Conservation (phyloP, 1,140 invertebrate genomes). For the Holcopasites calliopsidis region DNA sequence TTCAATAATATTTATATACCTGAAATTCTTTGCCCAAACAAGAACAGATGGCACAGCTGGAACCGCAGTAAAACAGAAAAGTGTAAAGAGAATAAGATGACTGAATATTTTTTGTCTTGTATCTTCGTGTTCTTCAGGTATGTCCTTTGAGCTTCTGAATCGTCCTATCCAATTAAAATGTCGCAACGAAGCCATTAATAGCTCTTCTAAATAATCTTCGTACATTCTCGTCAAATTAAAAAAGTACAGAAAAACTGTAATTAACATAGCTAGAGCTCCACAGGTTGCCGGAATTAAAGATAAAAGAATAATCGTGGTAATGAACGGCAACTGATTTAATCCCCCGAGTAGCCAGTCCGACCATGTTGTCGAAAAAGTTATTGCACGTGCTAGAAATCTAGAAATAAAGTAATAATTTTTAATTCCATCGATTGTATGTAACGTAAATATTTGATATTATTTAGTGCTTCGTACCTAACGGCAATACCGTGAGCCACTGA, state of each 20-base stretch:
- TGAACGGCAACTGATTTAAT: conserved; percentile 79
- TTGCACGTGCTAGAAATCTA: conserved; percentile 79
- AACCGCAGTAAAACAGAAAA: conserved; percentile 71
- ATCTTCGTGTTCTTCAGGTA: conserved; percentile 33
- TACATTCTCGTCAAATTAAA: conserved; percentile 85
- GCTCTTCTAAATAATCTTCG: conserved; percentile 86
- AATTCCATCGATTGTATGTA: conserved; percentile 3
- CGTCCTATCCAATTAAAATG: conserved; percentile 54
- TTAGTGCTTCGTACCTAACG: conserved; percentile 77
- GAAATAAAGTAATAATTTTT: conserved; percentile 31
- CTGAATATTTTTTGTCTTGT: conserved; percentile 69
- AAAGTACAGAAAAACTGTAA: conserved; percentile 74
- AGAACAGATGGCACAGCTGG: conserved; percentile 75
- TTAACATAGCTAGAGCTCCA: conserved; percentile 79
- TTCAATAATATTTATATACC: conserved; percentile 41
- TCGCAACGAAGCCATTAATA: conserved; percentile 72
- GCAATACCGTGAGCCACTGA: conserved; percentile 81
- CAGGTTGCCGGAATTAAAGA: conserved; percentile 80
- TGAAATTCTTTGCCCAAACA: conserved; percentile 78
- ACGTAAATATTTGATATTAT: conserved; percentile 14
- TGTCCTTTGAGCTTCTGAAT: conserved; percentile 40
- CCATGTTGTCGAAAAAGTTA: conserved; percentile 79
- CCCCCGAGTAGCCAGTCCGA: conserved; percentile 81
- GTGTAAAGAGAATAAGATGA: conserved; percentile 74
- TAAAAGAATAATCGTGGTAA: conserved; percentile 77